phyloP scores from a whole-genome alignment of 1,140 invertebrate genomes.

The Diploscapter pachys region DNA sequence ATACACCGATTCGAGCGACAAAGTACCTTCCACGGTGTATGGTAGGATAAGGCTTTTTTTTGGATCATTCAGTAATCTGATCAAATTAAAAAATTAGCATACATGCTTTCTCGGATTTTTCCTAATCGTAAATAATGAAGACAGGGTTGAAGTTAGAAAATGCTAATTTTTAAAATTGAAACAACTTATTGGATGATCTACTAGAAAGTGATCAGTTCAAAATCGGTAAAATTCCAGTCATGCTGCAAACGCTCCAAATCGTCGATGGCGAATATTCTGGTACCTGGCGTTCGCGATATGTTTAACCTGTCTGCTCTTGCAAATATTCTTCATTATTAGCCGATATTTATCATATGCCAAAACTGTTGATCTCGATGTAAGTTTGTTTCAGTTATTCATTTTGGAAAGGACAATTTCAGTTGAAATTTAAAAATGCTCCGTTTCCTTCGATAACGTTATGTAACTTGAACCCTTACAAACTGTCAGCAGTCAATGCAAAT shows the following conservation, averaged over 20 bases:
- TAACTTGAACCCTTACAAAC: conserved; percentile 59
- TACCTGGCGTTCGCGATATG: conserved; percentile 48
- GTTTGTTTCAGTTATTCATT: conserved; percentile 16
- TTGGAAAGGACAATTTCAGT: conserved; percentile 37
- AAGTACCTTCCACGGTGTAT: conserved; percentile 54
- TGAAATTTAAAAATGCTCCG: conserved; percentile 60
- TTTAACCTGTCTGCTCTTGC: conserved; percentile 44
- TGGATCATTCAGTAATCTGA: not conserved
- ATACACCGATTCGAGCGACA: conserved; percentile 45
- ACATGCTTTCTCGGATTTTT: no score
- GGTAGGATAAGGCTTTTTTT: not conserved
- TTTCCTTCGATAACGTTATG: conserved; percentile 58
- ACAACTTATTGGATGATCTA: not conserved
- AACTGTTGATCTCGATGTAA: conserved; percentile 57
- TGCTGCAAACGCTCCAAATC: conserved; percentile 46
- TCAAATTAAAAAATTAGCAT: not conserved
- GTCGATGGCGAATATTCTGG: conserved; percentile 44
- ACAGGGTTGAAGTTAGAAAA: no score
- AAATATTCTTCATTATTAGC: conserved; percentile 49
- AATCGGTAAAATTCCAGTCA: conserved; percentile 19
- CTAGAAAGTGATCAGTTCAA: not conserved
- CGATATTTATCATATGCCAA: conserved; percentile 52
- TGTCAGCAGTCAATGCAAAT: conserved; percentile 48
- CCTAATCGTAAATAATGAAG: no score
- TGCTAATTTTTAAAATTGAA: no score